A percentile compares a stretch with the other conserved stretches of the same genome.
phyloP scores from a whole-genome alignment of 2,888 invertebrate species.

The Dioctria rufipes region DNA sequence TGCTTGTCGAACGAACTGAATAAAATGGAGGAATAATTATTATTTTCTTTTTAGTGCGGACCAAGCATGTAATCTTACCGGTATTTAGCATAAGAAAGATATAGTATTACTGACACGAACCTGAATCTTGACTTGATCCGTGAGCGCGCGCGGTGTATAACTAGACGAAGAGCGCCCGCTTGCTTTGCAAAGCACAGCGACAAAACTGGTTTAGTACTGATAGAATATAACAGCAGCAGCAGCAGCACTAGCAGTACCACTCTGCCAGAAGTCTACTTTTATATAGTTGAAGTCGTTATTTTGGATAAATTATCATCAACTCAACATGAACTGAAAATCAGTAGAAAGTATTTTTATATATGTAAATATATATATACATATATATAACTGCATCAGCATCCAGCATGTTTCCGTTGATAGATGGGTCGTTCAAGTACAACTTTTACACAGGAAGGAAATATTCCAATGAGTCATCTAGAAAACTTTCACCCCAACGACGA shows the following conservation, averaged over 20 bases:
- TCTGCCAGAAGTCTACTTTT: not conserved
- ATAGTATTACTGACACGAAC: conserved; percentile 47
- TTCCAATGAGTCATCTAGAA: conserved; percentile 32
- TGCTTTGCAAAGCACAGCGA: not conserved
- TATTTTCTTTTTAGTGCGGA: conserved; percentile 37
- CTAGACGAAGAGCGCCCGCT: not conserved
- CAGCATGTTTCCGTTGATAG: not conserved
- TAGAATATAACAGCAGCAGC: not conserved
- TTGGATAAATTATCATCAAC: conserved; percentile 2
- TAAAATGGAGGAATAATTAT: conserved; percentile 33
- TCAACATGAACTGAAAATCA: conserved; percentile 1
- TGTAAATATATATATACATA: no score
- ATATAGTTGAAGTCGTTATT: not conserved
- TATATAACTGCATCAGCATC: not conserved
- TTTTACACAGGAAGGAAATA: not conserved
- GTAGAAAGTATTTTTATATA: conserved; percentile 22
- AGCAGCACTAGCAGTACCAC: no score
- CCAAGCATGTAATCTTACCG: conserved; percentile 47
- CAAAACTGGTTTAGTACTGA: conserved; percentile 31
- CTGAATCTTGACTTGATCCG: conserved; percentile 21
- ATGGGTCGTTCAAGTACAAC: not conserved
- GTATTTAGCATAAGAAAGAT: conserved; percentile 44
- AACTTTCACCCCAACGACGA: conserved; percentile 18
- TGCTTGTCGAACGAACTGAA: conserved; percentile 39
- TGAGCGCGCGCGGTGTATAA: conserved; percentile 3